phyloP scores from a whole-genome alignment of 1,140 invertebrate species.

The Platyscapa corneri region DNA sequence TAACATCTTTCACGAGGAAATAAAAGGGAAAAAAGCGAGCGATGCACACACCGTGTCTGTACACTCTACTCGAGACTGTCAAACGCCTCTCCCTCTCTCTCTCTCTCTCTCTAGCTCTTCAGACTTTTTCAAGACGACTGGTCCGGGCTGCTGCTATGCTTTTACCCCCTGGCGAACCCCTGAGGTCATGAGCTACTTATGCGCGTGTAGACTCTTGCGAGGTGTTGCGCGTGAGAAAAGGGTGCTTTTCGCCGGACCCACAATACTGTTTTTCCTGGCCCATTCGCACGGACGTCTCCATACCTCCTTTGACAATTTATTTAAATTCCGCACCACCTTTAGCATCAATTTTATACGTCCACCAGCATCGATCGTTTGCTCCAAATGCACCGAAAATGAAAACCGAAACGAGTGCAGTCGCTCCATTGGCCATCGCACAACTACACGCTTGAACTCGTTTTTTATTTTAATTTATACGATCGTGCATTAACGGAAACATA shows the following conservation, averaged over 20 bases:
- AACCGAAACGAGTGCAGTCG: no score
- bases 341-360: no score
- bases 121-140: constrained; percentile 41
- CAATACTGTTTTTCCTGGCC: not conserved
- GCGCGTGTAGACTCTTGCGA: constrained; percentile 10
- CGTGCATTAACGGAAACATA: no score
- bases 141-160: not conserved
- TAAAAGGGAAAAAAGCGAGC: not conserved
- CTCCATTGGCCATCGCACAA: no score
- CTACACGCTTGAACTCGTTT: no score
- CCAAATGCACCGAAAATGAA: no score
- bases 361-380: no score
- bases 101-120: not conserved
- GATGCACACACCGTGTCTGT: no score
- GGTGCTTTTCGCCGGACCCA: constrained; percentile 8
- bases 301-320: not conserved
- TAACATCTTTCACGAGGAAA: not conserved
- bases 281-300: not conserved
- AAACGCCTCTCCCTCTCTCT: constrained; percentile 9
- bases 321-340: not conserved
- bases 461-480: no score
- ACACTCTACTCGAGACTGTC: constrained; percentile 9
- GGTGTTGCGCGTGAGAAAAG: constrained; percentile 48
- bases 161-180: not conserved
- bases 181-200: not conserved